Conservation (phyloP, 2,797 vertebrate genomes). For the Acanthurus lineatus region DNA sequence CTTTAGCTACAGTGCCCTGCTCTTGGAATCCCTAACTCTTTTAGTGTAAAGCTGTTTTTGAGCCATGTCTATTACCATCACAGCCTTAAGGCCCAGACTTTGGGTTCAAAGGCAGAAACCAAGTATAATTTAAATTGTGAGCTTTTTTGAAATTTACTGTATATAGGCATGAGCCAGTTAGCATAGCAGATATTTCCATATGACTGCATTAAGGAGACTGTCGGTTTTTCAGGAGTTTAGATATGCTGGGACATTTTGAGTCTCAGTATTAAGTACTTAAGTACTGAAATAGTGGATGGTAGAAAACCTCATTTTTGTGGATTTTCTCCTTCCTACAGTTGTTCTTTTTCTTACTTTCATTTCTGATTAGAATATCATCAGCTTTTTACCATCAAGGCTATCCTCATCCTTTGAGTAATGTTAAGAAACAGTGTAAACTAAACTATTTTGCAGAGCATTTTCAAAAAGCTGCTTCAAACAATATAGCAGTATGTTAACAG, state of each 20-base stretch:
- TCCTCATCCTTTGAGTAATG: not conserved
- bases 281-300: too few relatives aligned
- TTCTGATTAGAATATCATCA: not conserved
- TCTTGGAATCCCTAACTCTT: slow-evolving; percentile 32
- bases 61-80: not conserved
- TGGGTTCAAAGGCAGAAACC: not conserved
- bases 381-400: slow-evolving; percentile 3
- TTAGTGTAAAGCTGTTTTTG: slow-evolving; percentile 5
- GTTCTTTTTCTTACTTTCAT: not conserved
- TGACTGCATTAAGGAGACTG: not conserved
- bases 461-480: not conserved
- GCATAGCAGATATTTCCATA: not conserved
- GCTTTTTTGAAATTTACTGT: too few relatives aligned
- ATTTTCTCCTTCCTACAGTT: not conserved
- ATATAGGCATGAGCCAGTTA: too few relatives aligned
- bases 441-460: not conserved
- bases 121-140: too few relatives aligned
- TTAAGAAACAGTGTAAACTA: not conserved
- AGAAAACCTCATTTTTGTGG: too few relatives aligned
- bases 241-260: not conserved
- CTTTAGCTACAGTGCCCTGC: slow-evolving; percentile 21
- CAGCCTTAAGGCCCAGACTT: not conserved
- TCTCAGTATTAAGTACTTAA: too few relatives aligned
- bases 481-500: not conserved
- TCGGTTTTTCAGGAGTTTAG: not conserved